Percentiles rank a stretch among this genome's conserved stretches.
Conservation (phyloP, 2,113 vertebrate genomes). For the Cyanoliseus patagonus region DNA sequence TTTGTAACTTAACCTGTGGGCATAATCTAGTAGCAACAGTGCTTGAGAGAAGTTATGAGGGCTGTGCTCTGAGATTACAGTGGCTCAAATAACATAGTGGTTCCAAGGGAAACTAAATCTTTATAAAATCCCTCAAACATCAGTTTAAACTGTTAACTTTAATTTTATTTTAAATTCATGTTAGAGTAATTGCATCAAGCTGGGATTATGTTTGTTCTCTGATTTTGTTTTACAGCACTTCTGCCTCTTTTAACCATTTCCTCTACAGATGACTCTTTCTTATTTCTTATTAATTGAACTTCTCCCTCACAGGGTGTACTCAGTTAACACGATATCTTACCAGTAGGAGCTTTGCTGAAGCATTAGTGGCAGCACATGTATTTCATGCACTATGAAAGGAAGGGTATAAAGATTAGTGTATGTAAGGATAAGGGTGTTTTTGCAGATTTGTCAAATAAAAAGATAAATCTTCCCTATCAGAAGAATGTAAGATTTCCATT, state of each 20-base stretch:
- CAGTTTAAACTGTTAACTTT: slow-evolving; percentile 84
- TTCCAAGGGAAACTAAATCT: slow-evolving; percentile 86
- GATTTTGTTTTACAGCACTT: slow-evolving; percentile 33
- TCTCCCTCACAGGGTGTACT: neutral
- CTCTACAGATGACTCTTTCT: neutral
- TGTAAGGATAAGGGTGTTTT: neutral
- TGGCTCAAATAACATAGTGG: slow-evolving; percentile 80
- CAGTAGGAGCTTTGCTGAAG: neutral
- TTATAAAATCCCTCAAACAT: slow-evolving; percentile 81
- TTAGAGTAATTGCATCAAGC: slow-evolving; percentile 82
- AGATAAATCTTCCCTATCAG: neutral
- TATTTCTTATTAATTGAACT: neutral
- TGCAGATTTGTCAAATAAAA: neutral
- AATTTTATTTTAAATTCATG: slow-evolving; percentile 85
- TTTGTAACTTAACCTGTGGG: slow-evolving; percentile 79
- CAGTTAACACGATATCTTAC: neutral
- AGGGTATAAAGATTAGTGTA: neutral
- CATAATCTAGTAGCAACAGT: slow-evolving; percentile 79
- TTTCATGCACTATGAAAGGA: neutral
- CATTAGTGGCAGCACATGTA: neutral
- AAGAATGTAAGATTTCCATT: neutral
- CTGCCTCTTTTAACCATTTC: slow-evolving; percentile 73
- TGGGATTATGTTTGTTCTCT: slow-evolving; percentile 74
- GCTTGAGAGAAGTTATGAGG: slow-evolving; percentile 75
- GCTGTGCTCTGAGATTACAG: slow-evolving; percentile 72